phyloP scores from a whole-genome alignment of 2,113 vertebrate species.

The Helogale parvula region DNA sequence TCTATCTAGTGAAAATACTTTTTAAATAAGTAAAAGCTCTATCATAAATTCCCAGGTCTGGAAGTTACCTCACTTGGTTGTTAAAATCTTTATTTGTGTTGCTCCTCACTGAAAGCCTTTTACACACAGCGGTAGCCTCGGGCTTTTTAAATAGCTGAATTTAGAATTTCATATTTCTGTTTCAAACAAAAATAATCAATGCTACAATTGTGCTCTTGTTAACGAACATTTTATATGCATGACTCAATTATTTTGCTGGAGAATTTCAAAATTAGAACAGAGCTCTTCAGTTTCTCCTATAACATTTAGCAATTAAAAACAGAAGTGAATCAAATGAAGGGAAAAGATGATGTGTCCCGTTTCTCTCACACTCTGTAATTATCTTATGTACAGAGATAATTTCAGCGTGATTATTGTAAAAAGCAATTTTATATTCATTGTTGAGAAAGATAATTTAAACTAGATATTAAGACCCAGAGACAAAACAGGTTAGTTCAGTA shows the following conservation, averaged over 20 bases:
- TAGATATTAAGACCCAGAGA: background rate
- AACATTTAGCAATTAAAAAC: constrained; percentile 50
- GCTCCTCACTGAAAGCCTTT: constrained; percentile 32
- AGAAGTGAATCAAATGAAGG: background rate
- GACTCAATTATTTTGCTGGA: constrained; percentile 56
- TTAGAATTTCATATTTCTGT: constrained; percentile 71
- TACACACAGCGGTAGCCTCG: background rate
- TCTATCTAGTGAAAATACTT: constrained; percentile 49
- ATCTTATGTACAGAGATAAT: background rate
- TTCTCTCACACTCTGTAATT: constrained; percentile 31
- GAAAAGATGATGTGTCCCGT: background rate
- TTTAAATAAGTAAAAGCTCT: constrained; percentile 51
- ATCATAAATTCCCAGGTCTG: constrained; percentile 49
- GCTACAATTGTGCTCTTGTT: constrained; percentile 61
- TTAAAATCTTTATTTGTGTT: constrained; percentile 58
- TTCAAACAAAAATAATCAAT: constrained; percentile 70
- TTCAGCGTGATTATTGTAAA: background rate
- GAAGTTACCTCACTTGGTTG: constrained; percentile 49
- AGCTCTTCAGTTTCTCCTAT: constrained; percentile 41
- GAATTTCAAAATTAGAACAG: constrained; percentile 65
- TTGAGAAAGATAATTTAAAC: constrained; percentile 17
- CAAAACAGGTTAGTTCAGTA: background rate
- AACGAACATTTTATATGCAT: constrained; percentile 51
- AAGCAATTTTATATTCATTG: constrained; percentile 33
- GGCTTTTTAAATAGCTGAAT: constrained; percentile 59